These are phyloP conservation scores for Idaea aversata DNA, from an alignment of 2,888 invertebrate genomes.

Conservation along the genomic window DNA sequence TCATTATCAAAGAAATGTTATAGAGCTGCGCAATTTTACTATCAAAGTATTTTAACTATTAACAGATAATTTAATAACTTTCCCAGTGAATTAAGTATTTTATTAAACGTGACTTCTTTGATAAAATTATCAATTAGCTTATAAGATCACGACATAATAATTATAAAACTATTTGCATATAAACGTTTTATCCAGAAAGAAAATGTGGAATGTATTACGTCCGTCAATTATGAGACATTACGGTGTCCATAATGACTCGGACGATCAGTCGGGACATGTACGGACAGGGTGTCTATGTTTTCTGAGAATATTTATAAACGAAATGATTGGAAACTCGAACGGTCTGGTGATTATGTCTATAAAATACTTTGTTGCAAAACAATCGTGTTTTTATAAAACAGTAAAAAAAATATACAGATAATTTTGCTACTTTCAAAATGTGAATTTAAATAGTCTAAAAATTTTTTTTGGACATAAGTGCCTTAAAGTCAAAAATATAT, in stretches of 20 bases:
- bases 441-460: background rate
- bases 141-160: background rate
- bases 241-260: background rate
- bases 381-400: background rate
- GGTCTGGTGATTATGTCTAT: background rate
- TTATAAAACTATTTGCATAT: background rate
- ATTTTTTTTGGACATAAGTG: background rate
- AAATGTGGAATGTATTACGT: background rate
- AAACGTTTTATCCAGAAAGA: background rate
- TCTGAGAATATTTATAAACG: background rate
- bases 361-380: background rate
- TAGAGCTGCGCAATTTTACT: background rate
- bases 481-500: too few relatives aligned
- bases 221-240: background rate
- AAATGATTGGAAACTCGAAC: background rate
- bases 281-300: background rate
- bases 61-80: background rate
- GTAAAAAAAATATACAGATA: background rate
- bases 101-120: background rate
- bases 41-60: background rate
- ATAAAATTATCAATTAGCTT: background rate
- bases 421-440: background rate
- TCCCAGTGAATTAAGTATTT: background rate
- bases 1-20: background rate
- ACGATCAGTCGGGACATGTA: background rate